Conservation (phyloP, 2,797 vertebrate genomes). For the Gouania willdenowi region DNA sequence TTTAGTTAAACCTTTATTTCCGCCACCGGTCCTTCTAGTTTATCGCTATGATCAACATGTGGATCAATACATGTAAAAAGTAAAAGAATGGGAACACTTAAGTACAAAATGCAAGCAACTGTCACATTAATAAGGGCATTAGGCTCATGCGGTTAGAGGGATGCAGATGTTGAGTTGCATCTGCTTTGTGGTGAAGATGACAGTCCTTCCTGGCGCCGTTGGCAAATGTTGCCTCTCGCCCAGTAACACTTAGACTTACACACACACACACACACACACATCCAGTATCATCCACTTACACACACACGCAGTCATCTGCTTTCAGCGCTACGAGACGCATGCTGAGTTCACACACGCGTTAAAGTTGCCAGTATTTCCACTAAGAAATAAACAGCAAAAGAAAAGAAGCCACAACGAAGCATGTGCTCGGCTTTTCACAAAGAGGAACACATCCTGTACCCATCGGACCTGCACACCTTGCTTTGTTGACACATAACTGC, state of each 20-base stretch:
- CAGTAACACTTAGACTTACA: slow-evolving; percentile 32
- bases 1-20: slow-evolving; percentile 11
- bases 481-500: slow-evolving; percentile 2
- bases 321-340: slow-evolving; percentile 45
- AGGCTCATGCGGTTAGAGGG: slow-evolving; percentile 1
- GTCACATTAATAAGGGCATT: slow-evolving; percentile 20
- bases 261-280: slow-evolving; percentile 17
- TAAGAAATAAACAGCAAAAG: slow-evolving; percentile 48
- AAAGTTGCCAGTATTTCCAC: slow-evolving; percentile 52
- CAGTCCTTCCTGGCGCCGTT: slow-evolving; percentile 60
- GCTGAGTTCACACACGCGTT: slow-evolving; percentile 41
- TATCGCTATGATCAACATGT: slow-evolving; percentile 13
- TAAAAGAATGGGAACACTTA: slow-evolving; percentile 5
- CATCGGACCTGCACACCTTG: background rate
- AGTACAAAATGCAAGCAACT: slow-evolving; percentile 14
- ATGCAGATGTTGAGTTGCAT: slow-evolving; percentile 21
- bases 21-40: too few relatives aligned
- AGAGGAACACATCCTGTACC: slow-evolving; percentile 14
- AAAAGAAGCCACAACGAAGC: slow-evolving; percentile 19
- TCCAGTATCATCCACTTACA: slow-evolving; percentile 54
- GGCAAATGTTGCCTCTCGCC: slow-evolving; percentile 67
- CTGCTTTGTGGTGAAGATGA: slow-evolving; percentile 35
- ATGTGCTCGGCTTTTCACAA: slow-evolving; percentile 1
- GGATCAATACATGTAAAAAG: slow-evolving; percentile 11
- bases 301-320: slow-evolving; percentile 44